Evolutionary conservation across 2,797 vertebrate species (phyloP).

Genomic region (Xyrichtys novacula): DNA sequence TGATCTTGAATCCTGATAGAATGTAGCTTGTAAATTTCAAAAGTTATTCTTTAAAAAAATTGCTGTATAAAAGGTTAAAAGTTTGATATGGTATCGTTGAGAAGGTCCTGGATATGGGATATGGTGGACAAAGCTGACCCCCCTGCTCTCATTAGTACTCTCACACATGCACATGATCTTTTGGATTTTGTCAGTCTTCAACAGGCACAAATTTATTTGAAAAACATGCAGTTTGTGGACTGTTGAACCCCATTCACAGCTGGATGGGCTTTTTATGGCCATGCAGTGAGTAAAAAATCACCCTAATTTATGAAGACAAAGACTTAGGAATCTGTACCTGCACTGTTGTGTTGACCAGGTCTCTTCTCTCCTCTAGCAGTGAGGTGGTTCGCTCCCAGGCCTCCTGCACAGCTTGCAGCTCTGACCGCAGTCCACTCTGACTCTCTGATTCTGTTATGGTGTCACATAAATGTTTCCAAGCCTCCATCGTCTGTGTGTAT

Average conservation of each 20-base stretch:
- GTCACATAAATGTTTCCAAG: conserved; percentile 78
- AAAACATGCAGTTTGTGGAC: background rate
- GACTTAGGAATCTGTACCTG: conserved; percentile 79
- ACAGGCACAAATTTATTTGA: background rate
- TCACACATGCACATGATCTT: conserved; percentile 19
- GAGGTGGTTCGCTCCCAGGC: conserved; percentile 81
- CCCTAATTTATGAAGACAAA: background rate
- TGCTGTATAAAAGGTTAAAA: too few relatives aligned
- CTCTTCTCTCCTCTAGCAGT: conserved; percentile 74
- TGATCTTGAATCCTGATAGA: too few relatives aligned
- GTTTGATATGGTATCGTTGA: too few relatives aligned
- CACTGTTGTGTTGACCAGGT: conserved; percentile 62
- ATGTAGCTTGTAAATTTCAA: too few relatives aligned
- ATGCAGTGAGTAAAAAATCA: background rate
- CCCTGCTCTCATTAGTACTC: conserved; percentile 34
- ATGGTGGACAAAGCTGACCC: conserved; percentile 48
- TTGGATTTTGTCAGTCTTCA: background rate
- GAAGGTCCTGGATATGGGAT: conserved; percentile 68
- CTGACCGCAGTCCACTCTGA: conserved; percentile 72
- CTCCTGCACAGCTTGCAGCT: conserved; percentile 82
- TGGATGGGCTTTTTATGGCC: background rate
- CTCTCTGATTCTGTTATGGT: conserved; percentile 47
- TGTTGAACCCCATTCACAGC: background rate
- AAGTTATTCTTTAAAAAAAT: too few relatives aligned
- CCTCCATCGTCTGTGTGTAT: conserved; percentile 79